phyloP scores from a whole-genome alignment of 2,888 invertebrate species.

The Zaprionus obscuricornis region DNA sequence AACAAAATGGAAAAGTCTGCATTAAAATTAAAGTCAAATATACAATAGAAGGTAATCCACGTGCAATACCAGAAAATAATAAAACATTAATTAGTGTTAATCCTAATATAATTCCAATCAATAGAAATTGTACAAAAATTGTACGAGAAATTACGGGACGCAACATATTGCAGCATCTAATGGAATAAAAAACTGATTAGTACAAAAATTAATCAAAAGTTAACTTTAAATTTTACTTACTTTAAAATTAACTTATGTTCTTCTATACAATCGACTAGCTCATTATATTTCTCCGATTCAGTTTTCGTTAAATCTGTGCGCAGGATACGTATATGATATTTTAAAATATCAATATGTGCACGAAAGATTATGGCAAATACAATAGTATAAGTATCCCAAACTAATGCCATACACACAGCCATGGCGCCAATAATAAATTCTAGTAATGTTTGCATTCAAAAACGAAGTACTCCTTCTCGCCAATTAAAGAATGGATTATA shows the following conservation, averaged over 20 bases:
- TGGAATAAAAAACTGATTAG: background rate
- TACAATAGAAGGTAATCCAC: background rate
- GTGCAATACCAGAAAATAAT: background rate
- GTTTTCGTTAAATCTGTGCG: conserved; percentile 30
- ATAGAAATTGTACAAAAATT: conserved; percentile 8
- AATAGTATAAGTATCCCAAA: conserved; percentile 29
- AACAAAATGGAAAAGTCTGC: conserved; percentile 9
- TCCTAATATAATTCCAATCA: conserved; percentile 1
- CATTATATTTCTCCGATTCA: conserved; percentile 46
- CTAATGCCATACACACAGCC: conserved; percentile 19
- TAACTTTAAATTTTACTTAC: no score
- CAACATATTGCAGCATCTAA: background rate
- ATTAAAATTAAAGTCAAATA: background rate
- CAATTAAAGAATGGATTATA: conserved; percentile 50
- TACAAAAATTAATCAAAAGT: accelerated
- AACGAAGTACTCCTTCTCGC: conserved; percentile 20
- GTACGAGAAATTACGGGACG: conserved; percentile 1
- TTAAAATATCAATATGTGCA: conserved; percentile 42
- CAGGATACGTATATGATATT: conserved; percentile 41
- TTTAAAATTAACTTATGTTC: conserved; percentile 47
- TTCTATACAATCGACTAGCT: conserved; percentile 45
- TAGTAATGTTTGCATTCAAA: conserved; percentile 31
- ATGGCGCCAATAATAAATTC: conserved; percentile 20
- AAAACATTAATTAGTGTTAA: conserved; percentile 3
- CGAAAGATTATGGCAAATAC: conserved; percentile 32